Evolutionary conservation across 2,888 invertebrate species (phyloP), one percentile per base, ranked within the genome.

Genomic region (Brassicogethes aeneus): DNA sequence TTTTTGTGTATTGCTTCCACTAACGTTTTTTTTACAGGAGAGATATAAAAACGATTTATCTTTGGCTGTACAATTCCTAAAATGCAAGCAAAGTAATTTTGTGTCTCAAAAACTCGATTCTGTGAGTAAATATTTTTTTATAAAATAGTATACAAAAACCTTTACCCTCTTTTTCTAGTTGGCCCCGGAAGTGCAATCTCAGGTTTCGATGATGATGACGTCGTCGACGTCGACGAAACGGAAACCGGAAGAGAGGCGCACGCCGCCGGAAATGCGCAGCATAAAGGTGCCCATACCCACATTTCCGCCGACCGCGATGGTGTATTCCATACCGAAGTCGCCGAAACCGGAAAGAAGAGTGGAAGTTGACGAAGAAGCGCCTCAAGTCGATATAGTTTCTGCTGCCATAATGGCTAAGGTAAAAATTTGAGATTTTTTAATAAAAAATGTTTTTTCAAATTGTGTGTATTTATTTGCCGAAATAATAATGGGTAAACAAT

Each of bases 51-150:
- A 85, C 61, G 95, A 95, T 65, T 92, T 94, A 64, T 89, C 86
- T 68, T 71, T 92, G 61, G 94, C 94, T 46, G 92, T 94, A 53
- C 92, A 94, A 68, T 74, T 95, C 57, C 73, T 95, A 39, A 94
- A 95, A 65, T 94, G 94, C 68, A 94, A 93, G 64, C 94, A 94
- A 52, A 87, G 89, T 51, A 89, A 89, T 70, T 95, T 93, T 73
- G 85, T 94, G 45, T 82, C 91, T 34, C 94, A 93, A 62, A 89
- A 86, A 70, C 79, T 89, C 58, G 89, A 90, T 64, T 82, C 83
- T 68, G 91, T 91, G 75, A 81, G 83, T 77, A 30, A 30, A 34
- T 15, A 13, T 13, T 33, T 31, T 15, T 36, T 23, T 13, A 12
- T 15, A 2, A 15, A 32, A n/a, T 16, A 2, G 14, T 32, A n/a